Conservation (phyloP, 2,797 vertebrate species). For the Labeo calbasu region DNA sequence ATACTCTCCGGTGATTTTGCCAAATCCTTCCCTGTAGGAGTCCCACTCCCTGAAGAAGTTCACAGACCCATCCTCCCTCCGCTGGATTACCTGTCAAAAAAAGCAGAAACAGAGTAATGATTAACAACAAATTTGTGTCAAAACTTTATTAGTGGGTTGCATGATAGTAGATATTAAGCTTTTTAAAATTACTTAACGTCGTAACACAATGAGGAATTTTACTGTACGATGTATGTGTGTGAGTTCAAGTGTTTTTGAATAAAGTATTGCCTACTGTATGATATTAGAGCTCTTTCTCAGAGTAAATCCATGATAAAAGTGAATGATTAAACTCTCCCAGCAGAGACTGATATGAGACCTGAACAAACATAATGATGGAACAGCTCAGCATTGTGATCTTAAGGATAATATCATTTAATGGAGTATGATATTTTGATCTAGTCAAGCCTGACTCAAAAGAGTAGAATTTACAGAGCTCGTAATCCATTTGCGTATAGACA, state of each 20-base stretch:
- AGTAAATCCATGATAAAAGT: background rate
- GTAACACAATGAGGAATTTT: background rate
- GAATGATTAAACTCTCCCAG: background rate
- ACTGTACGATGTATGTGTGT: background rate
- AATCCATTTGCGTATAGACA: background rate
- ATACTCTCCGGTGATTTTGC: conserved; percentile 95
- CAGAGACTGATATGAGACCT: conserved; percentile 4
- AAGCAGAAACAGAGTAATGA: conserved; percentile 53
- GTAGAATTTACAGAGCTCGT: background rate
- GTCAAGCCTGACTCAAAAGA: background rate
- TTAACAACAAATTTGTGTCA: background rate
- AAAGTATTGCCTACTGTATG: background rate
- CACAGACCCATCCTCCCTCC: conserved; percentile 91
- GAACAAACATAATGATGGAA: conserved; percentile 7
- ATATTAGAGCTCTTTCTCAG: background rate
- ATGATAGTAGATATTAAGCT: background rate
- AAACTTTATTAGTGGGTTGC: background rate
- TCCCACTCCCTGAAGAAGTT: conserved; percentile 97
- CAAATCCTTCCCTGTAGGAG: conserved; percentile 92
- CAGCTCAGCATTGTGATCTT: background rate
- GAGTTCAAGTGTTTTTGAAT: background rate
- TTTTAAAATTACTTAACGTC: background rate
- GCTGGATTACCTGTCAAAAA: conserved; percentile 88
- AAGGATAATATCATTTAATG: background rate
- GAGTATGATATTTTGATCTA: background rate